Conservation (phyloP, 2,888 invertebrate species). For the Reticulitermes lucifugus region DNA sequence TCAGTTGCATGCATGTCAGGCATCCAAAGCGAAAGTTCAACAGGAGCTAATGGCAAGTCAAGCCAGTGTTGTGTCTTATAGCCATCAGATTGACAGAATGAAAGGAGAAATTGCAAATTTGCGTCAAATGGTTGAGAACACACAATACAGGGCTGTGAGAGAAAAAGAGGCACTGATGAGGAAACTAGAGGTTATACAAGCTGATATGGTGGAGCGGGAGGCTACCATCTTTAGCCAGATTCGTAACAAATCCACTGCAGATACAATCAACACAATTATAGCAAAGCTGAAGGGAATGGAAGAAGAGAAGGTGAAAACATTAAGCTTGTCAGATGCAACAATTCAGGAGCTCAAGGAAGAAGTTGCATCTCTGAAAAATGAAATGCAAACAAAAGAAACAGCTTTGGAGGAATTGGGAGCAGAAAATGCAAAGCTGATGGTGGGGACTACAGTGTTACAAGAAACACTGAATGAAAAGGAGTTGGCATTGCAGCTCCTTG, state of each 20-base stretch:
- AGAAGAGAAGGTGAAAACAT: conserved; percentile 59
- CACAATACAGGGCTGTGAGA: conserved; percentile 62
- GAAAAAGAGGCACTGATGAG: conserved; percentile 64
- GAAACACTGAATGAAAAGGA: conserved; percentile 62
- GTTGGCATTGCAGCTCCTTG: conserved; percentile 59
- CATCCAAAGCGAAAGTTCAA: conserved; percentile 45
- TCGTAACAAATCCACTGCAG: conserved; percentile 60
- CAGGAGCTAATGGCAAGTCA: conserved; percentile 58
- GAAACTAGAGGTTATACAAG: conserved; percentile 64
- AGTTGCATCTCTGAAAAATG: conserved; percentile 59
- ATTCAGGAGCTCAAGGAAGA: conserved; percentile 61
- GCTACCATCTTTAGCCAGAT: conserved; percentile 61
- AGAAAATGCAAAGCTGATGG: conserved; percentile 61
- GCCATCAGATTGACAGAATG: conserved; percentile 60
- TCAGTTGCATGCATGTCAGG: conserved; percentile 62
- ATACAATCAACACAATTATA: conserved; percentile 56
- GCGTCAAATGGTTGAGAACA: conserved; percentile 60
- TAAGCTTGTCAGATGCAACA: conserved; percentile 57
- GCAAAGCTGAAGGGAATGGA: conserved; percentile 60
- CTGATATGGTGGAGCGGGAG: conserved; percentile 65
- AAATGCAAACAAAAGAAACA: conserved; percentile 59
- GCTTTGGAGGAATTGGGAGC: conserved; percentile 59
- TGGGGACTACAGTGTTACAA: conserved; percentile 60
- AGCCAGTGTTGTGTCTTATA: conserved; percentile 57
- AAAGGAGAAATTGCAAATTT: conserved; percentile 61